Base-by-base conservation (phyloP, 2,797 vertebrate species). In the Acrocephalus scirpaceus region DNA sequence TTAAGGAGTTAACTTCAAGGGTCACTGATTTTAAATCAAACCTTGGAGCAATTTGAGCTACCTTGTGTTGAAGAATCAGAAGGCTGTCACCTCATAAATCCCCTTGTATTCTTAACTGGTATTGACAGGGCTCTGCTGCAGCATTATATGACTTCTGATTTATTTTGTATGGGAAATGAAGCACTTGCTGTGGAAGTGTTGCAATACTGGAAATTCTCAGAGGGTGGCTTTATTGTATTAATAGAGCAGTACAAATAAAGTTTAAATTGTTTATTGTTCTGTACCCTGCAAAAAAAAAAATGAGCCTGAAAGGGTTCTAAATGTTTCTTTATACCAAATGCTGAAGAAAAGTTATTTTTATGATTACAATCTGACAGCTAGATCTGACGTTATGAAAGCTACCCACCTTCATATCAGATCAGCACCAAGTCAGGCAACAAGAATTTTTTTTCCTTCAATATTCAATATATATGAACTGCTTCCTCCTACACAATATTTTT, bases 21-120 rank as follows among this genome's bases (percentile, higher is more conserved):
- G 85, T 95, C 89, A 93, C 76, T 88, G 92, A 72, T 72, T 94
- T 87, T 91, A 95, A 95, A 95, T 92, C 89, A 95, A 92, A 90
- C 62, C 30, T 92, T 22, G n/a, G 42, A 32, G 57, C 90, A 93
- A 91, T 90, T 93, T 77, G 64, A 70, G 36, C 78, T 94, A 84
- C 50, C 38, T 94, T 86, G 50, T 48, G 21, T 77, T 77, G 50
- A 4, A 1, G 61, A 86, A 96, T 90, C 70, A 84, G 62, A 90
- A 90, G 79, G 51, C 42, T 1, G 10, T 42, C 91, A 95, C 81
- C 82, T 93, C 89, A 94, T 96, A 95, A 96, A 97, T 96, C 48
- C 32, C 7, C 25, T n/a, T 66, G 20, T 56, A 90, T 83, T 80
- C 65, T 48, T 96, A 96, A 96, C 54, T 23, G 44, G 50, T 77